phyloP scores from a whole-genome alignment of 2,113 vertebrate species.

The Solea solea region DNA sequence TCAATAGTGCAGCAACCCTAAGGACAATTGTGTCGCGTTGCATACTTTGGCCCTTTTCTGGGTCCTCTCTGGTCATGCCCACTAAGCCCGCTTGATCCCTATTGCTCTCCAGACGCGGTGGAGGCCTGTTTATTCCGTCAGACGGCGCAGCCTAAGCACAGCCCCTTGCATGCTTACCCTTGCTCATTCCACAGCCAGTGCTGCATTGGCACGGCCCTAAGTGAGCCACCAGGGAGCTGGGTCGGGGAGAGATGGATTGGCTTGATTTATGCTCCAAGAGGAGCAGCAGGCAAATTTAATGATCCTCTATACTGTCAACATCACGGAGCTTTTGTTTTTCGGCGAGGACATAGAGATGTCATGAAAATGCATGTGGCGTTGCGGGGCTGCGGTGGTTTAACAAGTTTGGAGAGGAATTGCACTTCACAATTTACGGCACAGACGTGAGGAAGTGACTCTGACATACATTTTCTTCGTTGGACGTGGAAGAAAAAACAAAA shows the following conservation, averaged over 20 bases:
- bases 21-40: constrained; percentile 69
- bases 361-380: constrained; percentile 39
- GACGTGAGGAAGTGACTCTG: neutral
- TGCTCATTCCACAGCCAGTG: constrained; percentile 69
- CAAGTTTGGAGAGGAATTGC: neutral
- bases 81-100: constrained; percentile 80
- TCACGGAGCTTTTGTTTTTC: constrained; percentile 53
- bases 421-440: neutral
- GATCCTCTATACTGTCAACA: constrained; percentile 65
- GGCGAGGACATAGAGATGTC: constrained; percentile 44
- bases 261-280: constrained; percentile 78
- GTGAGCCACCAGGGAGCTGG: constrained; percentile 73
- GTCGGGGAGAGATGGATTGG: constrained; percentile 73
- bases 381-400: neutral
- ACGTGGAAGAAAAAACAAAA: neutral
- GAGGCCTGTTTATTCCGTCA: constrained; percentile 76
- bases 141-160: constrained; percentile 65
- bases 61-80: constrained; percentile 66
- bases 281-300: constrained; percentile 74
- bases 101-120: constrained; percentile 75
- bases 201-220: constrained; percentile 75
- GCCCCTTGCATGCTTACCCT: constrained; percentile 68
- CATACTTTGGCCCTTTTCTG: constrained; percentile 53
- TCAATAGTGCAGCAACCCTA: constrained; percentile 55
- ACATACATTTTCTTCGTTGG: neutral